Conservation (phyloP, 2,113 vertebrate species). For the Prochilodus magdalenae region DNA sequence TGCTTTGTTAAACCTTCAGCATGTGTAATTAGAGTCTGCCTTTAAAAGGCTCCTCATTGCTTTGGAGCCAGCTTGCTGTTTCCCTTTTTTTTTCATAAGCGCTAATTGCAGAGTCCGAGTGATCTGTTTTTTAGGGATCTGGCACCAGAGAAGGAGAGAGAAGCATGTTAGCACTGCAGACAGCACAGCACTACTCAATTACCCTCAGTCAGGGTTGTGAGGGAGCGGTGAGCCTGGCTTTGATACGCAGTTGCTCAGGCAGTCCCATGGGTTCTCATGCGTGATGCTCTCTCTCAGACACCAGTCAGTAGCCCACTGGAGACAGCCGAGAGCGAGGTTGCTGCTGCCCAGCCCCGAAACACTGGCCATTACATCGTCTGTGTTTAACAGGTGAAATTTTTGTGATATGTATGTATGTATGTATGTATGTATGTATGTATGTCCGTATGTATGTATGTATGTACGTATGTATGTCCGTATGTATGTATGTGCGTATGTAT, state of each 20-base stretch:
- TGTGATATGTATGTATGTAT: neutral
- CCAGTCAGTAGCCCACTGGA: neutral
- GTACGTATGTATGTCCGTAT: too few species aligned
- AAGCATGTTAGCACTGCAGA: conserved; percentile 33
- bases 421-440: neutral
- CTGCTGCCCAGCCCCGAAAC: neutral
- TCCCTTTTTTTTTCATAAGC: conserved; percentile 37
- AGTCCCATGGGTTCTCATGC: conserved; percentile 26
- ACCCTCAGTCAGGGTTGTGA: conserved; percentile 35
- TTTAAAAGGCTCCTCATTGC: conserved; percentile 54
- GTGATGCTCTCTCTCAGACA: conserved; percentile 18
- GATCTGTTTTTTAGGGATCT: conserved; percentile 52
- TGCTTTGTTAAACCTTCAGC: conserved; percentile 65
- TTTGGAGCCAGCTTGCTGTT: conserved; percentile 39
- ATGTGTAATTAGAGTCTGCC: conserved; percentile 61
- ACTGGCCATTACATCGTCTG: neutral
- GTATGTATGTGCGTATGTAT: too few species aligned
- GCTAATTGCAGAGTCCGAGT: conserved; percentile 58
- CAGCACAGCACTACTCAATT: conserved; percentile 41
- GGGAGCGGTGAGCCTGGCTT: conserved; percentile 19
- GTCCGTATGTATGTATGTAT: too few species aligned
- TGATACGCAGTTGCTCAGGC: conserved; percentile 13
- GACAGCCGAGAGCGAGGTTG: conserved; percentile 3
- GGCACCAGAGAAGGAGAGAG: conserved; percentile 40
- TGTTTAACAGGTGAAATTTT: neutral